Conservation (phyloP, 2,113 vertebrate genomes). For the Limanda limanda region DNA sequence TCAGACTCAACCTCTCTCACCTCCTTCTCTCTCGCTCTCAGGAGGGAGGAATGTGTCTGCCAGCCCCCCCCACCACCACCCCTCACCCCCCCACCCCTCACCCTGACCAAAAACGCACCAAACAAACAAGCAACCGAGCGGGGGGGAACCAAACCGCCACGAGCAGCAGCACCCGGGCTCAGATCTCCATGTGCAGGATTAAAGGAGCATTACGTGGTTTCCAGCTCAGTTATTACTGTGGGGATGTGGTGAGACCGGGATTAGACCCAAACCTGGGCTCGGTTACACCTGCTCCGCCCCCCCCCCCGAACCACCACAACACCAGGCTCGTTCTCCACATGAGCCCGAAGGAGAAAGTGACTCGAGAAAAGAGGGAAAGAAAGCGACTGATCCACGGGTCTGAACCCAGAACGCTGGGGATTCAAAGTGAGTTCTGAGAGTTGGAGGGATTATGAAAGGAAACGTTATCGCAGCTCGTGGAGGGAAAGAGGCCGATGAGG, state of each 20-base stretch:
- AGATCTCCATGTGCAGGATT: conserved; percentile 3
- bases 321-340: neutral
- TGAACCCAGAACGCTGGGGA: too few relatives aligned
- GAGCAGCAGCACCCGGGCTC: conserved; percentile 5
- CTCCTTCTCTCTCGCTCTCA: too few relatives aligned
- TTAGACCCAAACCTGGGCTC: conserved; percentile 9
- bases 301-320: conserved; percentile 8
- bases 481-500: neutral
- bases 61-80: too few relatives aligned
- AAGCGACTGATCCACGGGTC: neutral
- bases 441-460: too few relatives aligned
- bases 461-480: neutral
- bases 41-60: too few relatives aligned
- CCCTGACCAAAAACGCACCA: neutral
- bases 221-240: conserved; percentile 13
- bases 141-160: neutral
- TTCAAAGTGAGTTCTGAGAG: too few relatives aligned
- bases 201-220: conserved; percentile 41
- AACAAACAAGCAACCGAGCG: neutral
- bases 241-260: conserved; percentile 32
- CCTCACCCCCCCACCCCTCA: too few relatives aligned
- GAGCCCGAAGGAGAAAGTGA: neutral
- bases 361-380: neutral
- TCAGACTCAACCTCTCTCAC: too few relatives aligned
- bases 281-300: neutral